Evolutionary conservation across 2,888 invertebrate species (phyloP).

Genomic region (Abrostola triplasia): DNA sequence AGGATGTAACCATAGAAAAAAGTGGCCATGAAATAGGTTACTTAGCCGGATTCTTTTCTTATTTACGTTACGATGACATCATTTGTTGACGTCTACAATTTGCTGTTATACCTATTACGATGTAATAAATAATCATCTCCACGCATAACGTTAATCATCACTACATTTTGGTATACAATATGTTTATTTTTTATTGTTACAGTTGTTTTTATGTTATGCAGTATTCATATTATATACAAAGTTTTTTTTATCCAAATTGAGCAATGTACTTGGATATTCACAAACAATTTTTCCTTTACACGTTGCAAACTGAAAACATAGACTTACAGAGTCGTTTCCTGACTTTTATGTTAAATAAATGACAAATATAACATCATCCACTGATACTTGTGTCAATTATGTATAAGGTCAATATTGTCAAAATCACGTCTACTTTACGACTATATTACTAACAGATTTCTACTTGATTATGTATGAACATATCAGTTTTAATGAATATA

Average conservation of each 20-base stretch:
- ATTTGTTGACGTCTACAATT: conserved; percentile 75
- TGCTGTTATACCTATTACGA: conserved; percentile 70
- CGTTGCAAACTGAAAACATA: conserved; percentile 66
- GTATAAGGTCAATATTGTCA: conserved; percentile 70
- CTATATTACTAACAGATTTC: conserved; percentile 10
- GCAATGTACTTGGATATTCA: not conserved
- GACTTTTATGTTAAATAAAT: conserved; percentile 76
- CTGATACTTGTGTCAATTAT: conserved; percentile 71
- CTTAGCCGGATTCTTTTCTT: conserved; percentile 83
- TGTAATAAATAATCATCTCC: conserved; percentile 46
- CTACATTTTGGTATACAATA: conserved; percentile 7
- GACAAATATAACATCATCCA: conserved; percentile 74
- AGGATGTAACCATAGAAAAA: conserved; percentile 78
- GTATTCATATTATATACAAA: no score
- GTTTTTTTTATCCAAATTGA: not conserved
- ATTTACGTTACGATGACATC: conserved; percentile 78
- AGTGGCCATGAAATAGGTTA: conserved; percentile 82
- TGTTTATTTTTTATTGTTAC: conserved; percentile 6
- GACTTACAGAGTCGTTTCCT: conserved; percentile 72
- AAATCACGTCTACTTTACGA: conserved; percentile 42
- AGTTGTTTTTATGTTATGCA: not conserved
- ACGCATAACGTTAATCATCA: conserved; percentile 35
- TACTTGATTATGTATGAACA: not conserved
- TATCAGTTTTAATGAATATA: not conserved
- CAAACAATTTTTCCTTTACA: conserved; percentile 70